Base-by-base conservation (phyloP, 2,113 vertebrate genomes). In the Archocentrus centrarchus region DNA sequence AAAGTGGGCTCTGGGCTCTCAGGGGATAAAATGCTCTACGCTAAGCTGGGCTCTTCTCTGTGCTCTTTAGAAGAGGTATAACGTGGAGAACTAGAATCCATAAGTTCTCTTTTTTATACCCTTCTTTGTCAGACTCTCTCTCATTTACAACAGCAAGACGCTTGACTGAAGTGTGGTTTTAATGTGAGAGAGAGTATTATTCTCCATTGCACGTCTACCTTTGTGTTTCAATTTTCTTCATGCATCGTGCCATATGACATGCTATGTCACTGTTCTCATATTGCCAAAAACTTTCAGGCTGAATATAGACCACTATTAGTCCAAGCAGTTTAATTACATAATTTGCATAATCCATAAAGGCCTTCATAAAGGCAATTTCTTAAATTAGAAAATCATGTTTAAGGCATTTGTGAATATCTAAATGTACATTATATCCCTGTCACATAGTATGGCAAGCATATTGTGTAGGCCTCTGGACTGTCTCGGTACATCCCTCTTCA, bases 41-140 rank as follows among this genome's bases (percentile, higher is more conserved):
- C 76, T 88, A 84, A 87, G 86, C 78, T 14, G 66, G 58, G 39
- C 62, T 82, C 30, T 59, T 77, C 59, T 83, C 60, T 11, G 1
- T 37, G 64, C 57, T 83, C 84, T 44, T 81, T 61, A 83, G 62
- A 88, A 85, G 79, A 79, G 66, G 22, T 61, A 35, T 39, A 61
- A 88, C 50, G 32, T 75, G 59, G 59, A 83, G 59, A 8, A 80
- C 44, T 64, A 79, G 53, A 86, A 83, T 66, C 81, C 76, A 88
- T 80, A 66, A 39, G 27, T 81, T 85, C 55, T 53, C 53, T 59
- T 79, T 86, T 77, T 76, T 37, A 59, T 68, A 15, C 20, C 39
- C 20, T 13, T 50, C 66, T 84, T 83, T 76, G 35, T 80, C 59
- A 55, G 37, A 78, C 30, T 57, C 47, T 27, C n/a, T 84, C 32